phyloP scores from a whole-genome alignment of 2,113 vertebrate species.

The Fulica atra region DNA sequence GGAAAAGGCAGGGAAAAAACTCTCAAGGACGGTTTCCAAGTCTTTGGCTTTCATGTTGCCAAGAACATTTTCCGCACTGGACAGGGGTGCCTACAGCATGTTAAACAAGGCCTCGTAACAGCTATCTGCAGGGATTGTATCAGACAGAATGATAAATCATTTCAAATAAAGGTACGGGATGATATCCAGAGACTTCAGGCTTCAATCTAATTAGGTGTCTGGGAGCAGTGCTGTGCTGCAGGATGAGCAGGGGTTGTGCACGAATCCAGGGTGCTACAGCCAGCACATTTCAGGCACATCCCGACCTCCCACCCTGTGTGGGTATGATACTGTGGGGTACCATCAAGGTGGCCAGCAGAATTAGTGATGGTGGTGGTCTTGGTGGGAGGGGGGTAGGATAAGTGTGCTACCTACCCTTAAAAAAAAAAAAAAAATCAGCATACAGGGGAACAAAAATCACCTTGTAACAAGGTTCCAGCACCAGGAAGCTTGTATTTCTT shows the following conservation, averaged over 20 bases:
- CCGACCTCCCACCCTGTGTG: not conserved
- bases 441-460: constrained; percentile 17
- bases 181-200: constrained; percentile 48
- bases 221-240: not conserved
- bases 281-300: not conserved
- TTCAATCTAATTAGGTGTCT: constrained; percentile 38
- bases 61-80: constrained; percentile 11
- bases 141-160: constrained; percentile 59
- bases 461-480: constrained; percentile 31
- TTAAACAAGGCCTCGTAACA: not conserved
- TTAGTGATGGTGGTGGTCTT: not conserved
- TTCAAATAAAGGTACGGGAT: constrained; percentile 42
- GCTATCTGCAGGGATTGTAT: constrained; percentile 12
- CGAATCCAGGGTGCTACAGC: not conserved
- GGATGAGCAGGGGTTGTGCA: not conserved
- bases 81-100: not conserved
- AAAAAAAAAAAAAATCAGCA: too few species aligned
- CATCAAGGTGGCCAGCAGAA: not conserved
- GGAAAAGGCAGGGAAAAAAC: not conserved
- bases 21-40: not conserved
- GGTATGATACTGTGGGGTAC: not conserved
- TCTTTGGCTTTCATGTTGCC: not conserved
- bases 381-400: not conserved
- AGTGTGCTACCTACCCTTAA: not conserved
- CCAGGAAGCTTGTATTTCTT: constrained; percentile 54